Evolutionary conservation across 92 coral and sea anemone species (phyloP), one percentile per base, ranked within the genome.

Genomic region (Palythoa grandiflora): DNA sequence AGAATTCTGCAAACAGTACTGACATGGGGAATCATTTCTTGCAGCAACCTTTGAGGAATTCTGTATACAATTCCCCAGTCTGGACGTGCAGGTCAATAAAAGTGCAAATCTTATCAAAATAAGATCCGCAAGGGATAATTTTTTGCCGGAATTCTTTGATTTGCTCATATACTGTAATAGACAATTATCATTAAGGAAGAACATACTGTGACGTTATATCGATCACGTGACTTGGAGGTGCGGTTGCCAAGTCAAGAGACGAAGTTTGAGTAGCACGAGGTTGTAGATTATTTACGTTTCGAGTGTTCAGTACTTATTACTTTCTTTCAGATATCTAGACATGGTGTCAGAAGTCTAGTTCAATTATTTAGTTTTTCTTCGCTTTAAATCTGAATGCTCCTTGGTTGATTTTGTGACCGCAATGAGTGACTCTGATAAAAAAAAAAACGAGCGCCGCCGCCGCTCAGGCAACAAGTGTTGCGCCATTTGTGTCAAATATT

Each of bases 51-150:
- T 78, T 87, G 78, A 87, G 85, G 90, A 87, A 87, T 53, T 87
- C 80, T 87, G 90, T 87, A 78, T 87, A 87, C 85, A 87, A 51
- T 59, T 77, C 90, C 78, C 85, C 90, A 79, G 73, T 65, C 85
- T 87, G 90, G 85, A 87, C 90, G 38, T 87, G 90, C 71, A 77
- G 79, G 63, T 87, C 85, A 87, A 87, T 87, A 87, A 78, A 87
- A 77, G 84, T 78, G 86, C 65, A 87, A 78, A 79, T 68, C 90
- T 78, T 86, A 47, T 75, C 89, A 74, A 75, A 86, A 86, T 86
- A 75, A 77, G 89, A 77, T 86, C 76, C 75, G 76, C 89, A 84
- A 86, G 84, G 40, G 84, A 75, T 73, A 86, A 76, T 86, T 75
- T 86, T 86, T 66, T 50, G 79, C n/a, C n/a, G n/a, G n/a, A 52